Percentiles rank a stretch among this genome's conserved stretches.
Evolutionary conservation across 2,888 invertebrate species (phyloP).

Genomic region (Ophonus ardosiacus): DNA sequence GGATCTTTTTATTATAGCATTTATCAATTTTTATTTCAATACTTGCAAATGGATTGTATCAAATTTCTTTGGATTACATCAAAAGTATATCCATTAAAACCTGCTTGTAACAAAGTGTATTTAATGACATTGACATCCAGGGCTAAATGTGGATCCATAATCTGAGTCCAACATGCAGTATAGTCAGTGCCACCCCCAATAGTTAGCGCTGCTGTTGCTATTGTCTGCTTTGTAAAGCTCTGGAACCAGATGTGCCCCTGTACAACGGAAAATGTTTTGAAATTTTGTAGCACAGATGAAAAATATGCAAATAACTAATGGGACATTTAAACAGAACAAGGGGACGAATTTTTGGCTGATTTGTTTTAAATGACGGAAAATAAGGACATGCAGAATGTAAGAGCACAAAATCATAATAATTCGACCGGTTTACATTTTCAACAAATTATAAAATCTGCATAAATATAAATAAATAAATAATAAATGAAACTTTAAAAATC

Average conservation of each 20-base stretch:
- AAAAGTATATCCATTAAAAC: not conserved
- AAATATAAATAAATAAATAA: no score
- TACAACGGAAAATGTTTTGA: no score
- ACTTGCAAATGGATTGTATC: no score
- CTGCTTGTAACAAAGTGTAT: not conserved
- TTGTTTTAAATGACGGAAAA: conserved; percentile 4
- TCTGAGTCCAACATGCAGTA: not conserved
- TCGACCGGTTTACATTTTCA: no score
- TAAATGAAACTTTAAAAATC: no score
- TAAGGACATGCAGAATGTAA: not conserved
- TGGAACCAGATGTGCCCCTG: conserved; percentile 10
- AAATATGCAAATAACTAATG: conserved; percentile 42
- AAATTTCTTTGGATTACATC: no score
- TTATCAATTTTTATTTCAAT: no score
- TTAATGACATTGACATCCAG: not conserved
- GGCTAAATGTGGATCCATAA: not conserved
- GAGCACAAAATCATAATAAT: no score
- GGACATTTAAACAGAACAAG: conserved; percentile 7
- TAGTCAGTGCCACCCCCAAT: conserved; percentile 2
- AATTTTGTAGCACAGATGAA: conserved; percentile 24
- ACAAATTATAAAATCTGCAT: no score
- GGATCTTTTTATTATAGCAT: no score
- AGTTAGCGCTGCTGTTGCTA: conserved; percentile 14
- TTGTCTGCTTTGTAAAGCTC: no score
- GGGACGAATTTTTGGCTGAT: not conserved